These are phyloP conservation scores for Calameuta idolon DNA, from an alignment of 2,888 invertebrate genomes.

Conservation along the genomic window DNA sequence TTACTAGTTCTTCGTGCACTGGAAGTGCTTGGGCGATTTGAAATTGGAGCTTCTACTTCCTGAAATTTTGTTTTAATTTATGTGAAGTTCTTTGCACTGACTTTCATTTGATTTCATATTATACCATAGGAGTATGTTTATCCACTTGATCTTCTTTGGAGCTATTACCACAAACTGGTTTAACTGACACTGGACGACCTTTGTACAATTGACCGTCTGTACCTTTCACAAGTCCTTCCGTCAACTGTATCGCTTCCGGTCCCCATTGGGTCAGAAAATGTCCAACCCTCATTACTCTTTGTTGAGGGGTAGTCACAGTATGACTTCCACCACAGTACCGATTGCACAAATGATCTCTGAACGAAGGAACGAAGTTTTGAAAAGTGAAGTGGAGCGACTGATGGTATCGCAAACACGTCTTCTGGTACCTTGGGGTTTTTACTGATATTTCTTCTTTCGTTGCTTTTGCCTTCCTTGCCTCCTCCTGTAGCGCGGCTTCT, in stretches of 20 bases:
- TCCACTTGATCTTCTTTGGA: background rate
- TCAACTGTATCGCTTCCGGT: constrained; percentile 72
- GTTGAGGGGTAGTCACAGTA: constrained; percentile 78
- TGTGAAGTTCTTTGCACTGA: background rate
- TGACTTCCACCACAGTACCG: constrained; percentile 86
- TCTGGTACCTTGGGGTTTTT: constrained; percentile 39
- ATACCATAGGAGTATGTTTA: background rate
- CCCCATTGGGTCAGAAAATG: constrained; percentile 78
- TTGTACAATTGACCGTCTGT: constrained; percentile 54
- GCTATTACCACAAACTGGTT: constrained; percentile 21
- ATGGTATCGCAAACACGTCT: background rate
- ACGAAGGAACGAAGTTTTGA: background rate
- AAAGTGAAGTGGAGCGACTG: background rate
- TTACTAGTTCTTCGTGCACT: background rate
- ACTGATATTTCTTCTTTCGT: constrained; percentile 33
- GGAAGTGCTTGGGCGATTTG: background rate
- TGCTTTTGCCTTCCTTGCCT: constrained; percentile 46
- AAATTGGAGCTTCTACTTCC: background rate
- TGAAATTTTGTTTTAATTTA: background rate
- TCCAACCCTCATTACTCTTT: constrained; percentile 75
- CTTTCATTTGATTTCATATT: background rate
- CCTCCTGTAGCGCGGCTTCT: constrained; percentile 62
- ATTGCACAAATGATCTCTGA: constrained; percentile 72
- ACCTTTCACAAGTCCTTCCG: constrained; percentile 68
- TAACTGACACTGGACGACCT: constrained; percentile 30